phyloP scores from a whole-genome alignment of 2,888 invertebrate genomes.

The Onthophagus sagittarius region DNA sequence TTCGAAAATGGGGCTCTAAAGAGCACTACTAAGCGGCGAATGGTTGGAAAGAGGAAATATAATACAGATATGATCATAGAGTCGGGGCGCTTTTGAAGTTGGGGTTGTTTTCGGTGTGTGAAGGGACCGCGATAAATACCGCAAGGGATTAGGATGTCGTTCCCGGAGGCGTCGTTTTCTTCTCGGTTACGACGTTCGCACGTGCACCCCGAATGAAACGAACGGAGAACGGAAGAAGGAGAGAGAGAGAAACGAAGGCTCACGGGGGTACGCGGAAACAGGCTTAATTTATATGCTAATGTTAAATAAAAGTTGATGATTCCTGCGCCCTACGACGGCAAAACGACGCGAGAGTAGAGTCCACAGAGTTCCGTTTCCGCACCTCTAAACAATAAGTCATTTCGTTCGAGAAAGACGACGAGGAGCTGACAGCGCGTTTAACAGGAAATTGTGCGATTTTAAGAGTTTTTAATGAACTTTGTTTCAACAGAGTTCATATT shows the following conservation, averaged over 20 bases:
- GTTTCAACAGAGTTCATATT: too few relatives aligned
- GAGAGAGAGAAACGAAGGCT: neutral
- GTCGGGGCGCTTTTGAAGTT: neutral
- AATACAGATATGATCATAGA: neutral
- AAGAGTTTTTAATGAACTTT: too few relatives aligned
- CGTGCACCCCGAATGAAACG: too few relatives aligned
- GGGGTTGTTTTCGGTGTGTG: neutral
- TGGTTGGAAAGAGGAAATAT: neutral
- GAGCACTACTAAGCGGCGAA: neutral
- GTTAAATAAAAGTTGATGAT: slow-evolving; percentile 7
- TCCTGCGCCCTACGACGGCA: neutral
- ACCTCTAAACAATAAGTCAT: slow-evolving; percentile 9
- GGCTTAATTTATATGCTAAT: slow-evolving; percentile 11
- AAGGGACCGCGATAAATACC: neutral
- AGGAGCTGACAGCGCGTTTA: neutral
- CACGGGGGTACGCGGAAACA: neutral
- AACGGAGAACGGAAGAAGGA: too few relatives aligned
- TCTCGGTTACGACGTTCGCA: neutral
- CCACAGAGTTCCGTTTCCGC: neutral
- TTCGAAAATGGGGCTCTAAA: neutral
- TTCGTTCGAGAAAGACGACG: neutral
- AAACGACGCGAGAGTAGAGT: neutral
- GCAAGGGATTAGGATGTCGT: neutral
- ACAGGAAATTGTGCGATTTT: too few relatives aligned
- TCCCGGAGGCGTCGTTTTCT: neutral